Evolutionary conservation across 2,888 invertebrate genomes (phyloP).

Genomic region (Aphodius granarius): DNA sequence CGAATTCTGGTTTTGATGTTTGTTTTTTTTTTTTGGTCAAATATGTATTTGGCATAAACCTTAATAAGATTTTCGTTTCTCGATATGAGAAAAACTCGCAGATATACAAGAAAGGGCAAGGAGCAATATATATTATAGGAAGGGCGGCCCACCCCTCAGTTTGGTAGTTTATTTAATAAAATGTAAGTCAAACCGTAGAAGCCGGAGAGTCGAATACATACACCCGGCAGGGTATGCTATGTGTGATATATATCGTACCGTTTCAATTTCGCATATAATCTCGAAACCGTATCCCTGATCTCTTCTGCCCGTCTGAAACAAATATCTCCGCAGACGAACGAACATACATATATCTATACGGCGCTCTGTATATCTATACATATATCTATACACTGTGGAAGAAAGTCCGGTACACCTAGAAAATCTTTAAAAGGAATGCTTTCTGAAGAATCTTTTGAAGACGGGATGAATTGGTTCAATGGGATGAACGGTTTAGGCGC

Average conservation of each 20-base stretch:
- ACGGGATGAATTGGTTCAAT: no score
- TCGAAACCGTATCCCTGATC: slow-evolving; percentile 3
- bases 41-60: no score
- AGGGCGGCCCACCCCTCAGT: background rate
- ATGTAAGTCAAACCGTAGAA: background rate
- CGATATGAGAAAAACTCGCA: background rate
- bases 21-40: no score
- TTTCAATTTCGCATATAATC: slow-evolving; percentile 13
- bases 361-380: background rate
- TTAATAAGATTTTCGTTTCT: background rate
- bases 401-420: no score
- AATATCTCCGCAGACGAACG: background rate
- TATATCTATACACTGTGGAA: background rate
- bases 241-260: slow-evolving; percentile 9
- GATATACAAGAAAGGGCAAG: slow-evolving; percentile 3
- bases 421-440: no score
- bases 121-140: background rate
- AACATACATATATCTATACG: background rate
- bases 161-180: background rate
- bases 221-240: background rate
- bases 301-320: background rate
- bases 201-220: background rate
- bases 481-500: no score
- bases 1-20: no score
- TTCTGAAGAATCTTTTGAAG: no score